Conservation (phyloP, 2,888 invertebrate species). For the Endotricha flammealis region DNA sequence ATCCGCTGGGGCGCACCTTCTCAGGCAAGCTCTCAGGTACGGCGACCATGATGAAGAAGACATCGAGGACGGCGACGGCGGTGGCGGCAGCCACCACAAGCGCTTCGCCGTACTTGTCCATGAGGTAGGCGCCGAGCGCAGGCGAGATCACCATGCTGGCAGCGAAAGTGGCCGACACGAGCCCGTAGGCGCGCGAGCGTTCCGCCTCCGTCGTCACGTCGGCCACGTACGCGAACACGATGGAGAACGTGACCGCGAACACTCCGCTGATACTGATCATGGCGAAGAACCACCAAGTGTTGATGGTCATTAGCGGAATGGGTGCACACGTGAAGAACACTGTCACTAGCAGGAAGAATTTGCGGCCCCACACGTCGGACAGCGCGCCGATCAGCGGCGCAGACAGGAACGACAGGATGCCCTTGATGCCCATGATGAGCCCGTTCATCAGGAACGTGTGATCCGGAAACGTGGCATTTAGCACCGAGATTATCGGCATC, state of each 20-base stretch:
- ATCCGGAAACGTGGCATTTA: constrained; percentile 98
- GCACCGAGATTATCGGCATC: constrained; percentile 95
- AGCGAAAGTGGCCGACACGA: constrained; percentile 99
- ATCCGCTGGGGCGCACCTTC: constrained; percentile 86
- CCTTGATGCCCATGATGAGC: constrained; percentile 98
- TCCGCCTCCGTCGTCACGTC: constrained; percentile 99
- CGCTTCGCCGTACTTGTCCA: constrained; percentile 89
- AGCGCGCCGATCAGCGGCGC: constrained; percentile 98
- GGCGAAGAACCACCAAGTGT: constrained; percentile 99
- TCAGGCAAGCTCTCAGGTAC: constrained; percentile 99
- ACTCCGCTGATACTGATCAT: constrained; percentile 99
- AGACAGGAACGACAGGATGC: constrained; percentile 97
- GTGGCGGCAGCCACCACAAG: constrained; percentile 97
- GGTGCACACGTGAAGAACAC: constrained; percentile 99
- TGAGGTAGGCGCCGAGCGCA: constrained; percentile 93
- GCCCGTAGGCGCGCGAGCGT: constrained; percentile 95
- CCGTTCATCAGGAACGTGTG: constrained; percentile 99
- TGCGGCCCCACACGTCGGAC: constrained; percentile 99
- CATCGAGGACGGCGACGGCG: constrained; percentile 96
- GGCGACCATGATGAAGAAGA: constrained; percentile 97
- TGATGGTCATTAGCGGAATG: constrained; percentile 98
- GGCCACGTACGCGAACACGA: constrained; percentile 99
- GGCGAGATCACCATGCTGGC: constrained; percentile 99
- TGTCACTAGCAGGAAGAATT: constrained; percentile 97
- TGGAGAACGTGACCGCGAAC: constrained; percentile 99